These are phyloP conservation scores for Plebejus anna DNA, from an alignment of 2,888 invertebrate species.

Conservation along the genomic window DNA sequence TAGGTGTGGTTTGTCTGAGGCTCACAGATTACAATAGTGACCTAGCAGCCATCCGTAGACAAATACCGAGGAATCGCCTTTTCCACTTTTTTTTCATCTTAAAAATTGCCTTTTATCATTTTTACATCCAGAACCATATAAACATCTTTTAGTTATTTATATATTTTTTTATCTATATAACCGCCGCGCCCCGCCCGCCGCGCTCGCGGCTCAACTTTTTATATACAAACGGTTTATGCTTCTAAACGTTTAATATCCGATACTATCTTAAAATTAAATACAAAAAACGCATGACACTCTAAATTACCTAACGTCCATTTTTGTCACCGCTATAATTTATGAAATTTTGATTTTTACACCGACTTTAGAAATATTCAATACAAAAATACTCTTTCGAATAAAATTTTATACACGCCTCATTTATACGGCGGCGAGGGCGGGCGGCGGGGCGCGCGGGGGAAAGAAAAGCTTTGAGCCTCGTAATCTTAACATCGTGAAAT, in stretches of 20 bases:
- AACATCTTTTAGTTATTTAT: constrained; percentile 80
- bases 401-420: constrained; percentile 79
- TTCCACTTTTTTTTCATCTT: constrained; percentile 61
- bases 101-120: constrained; percentile 71
- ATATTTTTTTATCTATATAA: constrained; percentile 79
- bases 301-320: constrained; percentile 75
- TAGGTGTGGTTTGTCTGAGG: constrained; percentile 69
- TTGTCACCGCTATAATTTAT: constrained; percentile 78
- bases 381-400: constrained; percentile 82
- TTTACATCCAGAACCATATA: constrained; percentile 81
- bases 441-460: constrained; percentile 62
- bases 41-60: constrained; percentile 73
- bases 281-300: constrained; percentile 79
- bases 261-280: constrained; percentile 82
- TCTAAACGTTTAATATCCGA: constrained; percentile 84
- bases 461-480: constrained; percentile 80
- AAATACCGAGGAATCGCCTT: constrained; percentile 74
- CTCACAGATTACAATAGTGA: constrained; percentile 79
- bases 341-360: constrained; percentile 82
- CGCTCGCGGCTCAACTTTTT: constrained; percentile 65
- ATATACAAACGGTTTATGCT: constrained; percentile 86
- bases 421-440: constrained; percentile 60
- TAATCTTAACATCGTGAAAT: constrained; percentile 80
- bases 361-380: constrained; percentile 82
- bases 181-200: constrained; percentile 56